Evolutionary conservation across 2,113 vertebrate genomes (phyloP), one percentile per base, ranked within the genome.

Genomic region (Grammomys surdaster): DNA sequence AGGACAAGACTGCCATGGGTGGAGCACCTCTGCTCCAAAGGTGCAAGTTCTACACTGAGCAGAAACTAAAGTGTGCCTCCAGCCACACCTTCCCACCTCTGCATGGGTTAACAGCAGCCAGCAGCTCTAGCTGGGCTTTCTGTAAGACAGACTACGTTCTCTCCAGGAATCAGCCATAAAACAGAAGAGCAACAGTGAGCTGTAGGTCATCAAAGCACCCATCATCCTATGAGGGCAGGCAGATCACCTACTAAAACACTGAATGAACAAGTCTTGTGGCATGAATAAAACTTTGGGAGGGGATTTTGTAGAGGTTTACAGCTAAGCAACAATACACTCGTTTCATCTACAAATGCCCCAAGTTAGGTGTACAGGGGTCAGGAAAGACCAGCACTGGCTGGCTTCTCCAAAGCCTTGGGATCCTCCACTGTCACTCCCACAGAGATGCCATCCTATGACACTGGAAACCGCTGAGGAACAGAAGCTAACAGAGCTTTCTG

Each of bases 301-400:
- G 36, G 28, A 8, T 87, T 82, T n/a, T 54, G 28, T 26, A 11
- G 28, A 80, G 43, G n/a, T 26, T 58, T n/a, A 67, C 28, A 22
- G 31, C 43, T 33, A 81, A 60, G 81, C 85, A 70, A 7, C 4
- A 3, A 1, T 14, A 33, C 2, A 0, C 72, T 89, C 22, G 12
- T 28, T 43, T 70, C 28, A 14, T 76, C 19, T 33, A 69, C 69
- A 67, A 22, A 22, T 7, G n/a, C 7, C 51, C 54, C 1, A 12
- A 17, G 24, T 13, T 17, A 36, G 36, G 16, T 4, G 12, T 7
- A 0, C 0, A 3, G 46, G 81, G 51, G 17, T 70, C 67, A n/a
- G 19, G 51, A 58, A 40, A 73, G 13, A n/a, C 20, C 36, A 72
- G 3, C 84, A 69, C 19, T 69, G 84, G 33, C 60, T 0, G 1